Conservation (phyloP, 2,797 vertebrate genomes). For the Muscicapa striata region DNA sequence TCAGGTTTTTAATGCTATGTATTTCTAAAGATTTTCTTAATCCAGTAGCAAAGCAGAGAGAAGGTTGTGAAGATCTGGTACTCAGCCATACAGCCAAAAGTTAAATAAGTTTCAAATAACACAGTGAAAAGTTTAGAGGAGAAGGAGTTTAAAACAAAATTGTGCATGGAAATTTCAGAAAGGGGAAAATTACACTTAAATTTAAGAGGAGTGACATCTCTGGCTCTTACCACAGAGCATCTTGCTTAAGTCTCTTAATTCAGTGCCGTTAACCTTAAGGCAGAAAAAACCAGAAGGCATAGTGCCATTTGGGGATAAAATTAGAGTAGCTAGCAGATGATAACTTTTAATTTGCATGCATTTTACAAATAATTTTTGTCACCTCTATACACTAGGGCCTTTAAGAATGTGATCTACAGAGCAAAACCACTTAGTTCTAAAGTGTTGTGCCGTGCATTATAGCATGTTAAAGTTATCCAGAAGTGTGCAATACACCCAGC, state of each 20-base stretch:
- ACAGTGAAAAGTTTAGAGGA: not conserved
- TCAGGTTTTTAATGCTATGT: not conserved
- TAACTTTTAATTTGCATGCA: slow-evolving; percentile 18
- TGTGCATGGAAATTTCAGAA: not conserved
- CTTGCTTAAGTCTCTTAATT: slow-evolving; percentile 38
- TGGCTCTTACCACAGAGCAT: not conserved
- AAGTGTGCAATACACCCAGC: not conserved
- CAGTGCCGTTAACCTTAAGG: not conserved
- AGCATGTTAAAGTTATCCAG: not conserved
- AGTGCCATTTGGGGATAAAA: slow-evolving; percentile 18
- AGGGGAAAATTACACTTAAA: not conserved
- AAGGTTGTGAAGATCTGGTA: not conserved
- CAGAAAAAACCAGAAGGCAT: not conserved
- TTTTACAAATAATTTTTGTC: slow-evolving; percentile 24
- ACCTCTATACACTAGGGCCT: not conserved
- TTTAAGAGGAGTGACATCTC: not conserved
- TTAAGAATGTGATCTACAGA: not conserved
- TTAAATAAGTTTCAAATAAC: not conserved
- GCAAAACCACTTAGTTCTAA: not conserved
- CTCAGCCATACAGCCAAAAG: not conserved
- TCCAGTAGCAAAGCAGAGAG: not conserved
- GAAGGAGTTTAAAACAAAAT: not conserved
- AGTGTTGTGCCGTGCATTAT: not conserved
- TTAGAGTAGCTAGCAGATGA: slow-evolving; percentile 25
- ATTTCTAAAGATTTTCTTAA: not conserved